Evolutionary conservation across 53 echinoderm and acorn worm genomes (phyloP), one percentile per base, ranked within the genome.

Genomic region (Temnopleurus reevesii): DNA sequence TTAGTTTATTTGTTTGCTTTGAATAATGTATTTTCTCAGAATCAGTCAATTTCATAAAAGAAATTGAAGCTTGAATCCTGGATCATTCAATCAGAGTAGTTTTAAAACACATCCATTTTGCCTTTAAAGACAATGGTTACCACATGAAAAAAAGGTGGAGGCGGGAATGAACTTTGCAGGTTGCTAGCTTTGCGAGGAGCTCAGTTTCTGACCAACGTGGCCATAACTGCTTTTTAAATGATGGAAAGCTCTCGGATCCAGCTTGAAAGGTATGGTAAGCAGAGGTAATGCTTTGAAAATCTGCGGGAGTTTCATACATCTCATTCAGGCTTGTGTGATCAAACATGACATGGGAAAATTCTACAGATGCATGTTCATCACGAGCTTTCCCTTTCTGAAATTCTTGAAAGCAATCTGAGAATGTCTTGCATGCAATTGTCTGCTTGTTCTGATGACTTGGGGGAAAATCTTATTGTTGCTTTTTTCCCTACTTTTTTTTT

Each of bases 71-170:
- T n/a, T n/a, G n/a, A n/a, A n/a, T n/a, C n/a, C n/a, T n/a, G n/a
- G n/a, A n/a, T n/a, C n/a, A n/a, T n/a, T n/a, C n/a, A n/a, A n/a
- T n/a, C n/a, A n/a, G n/a, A n/a, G n/a, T n/a, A n/a, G n/a, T n/a
- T n/a, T n/a, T n/a, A n/a, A n/a, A n/a, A n/a, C n/a, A n/a, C n/a
- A n/a, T 2, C 29, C 2, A 59, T 3, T 59, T 25, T 33, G 17
- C 63, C 41, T 38, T 71, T 71, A 38, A 71, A 41, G 41, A 21
- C n/a, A 71, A 71, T 71, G 71, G 41, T 18, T 71, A 71, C 71
- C 71, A 71, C 23, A 71, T 71, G 43, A 41, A 71, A 71, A 41
- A 41, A n/a, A 24, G 21, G 9, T 19, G n/a, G 10, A 3, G 35
- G 21, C 7, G n/a, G n/a, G 10, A 3, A 71, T 71, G n/a, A 71